Evolutionary conservation across 2,113 vertebrate species (phyloP), one percentile per base, ranked within the genome.

Genomic region (Arenaria interpres): DNA sequence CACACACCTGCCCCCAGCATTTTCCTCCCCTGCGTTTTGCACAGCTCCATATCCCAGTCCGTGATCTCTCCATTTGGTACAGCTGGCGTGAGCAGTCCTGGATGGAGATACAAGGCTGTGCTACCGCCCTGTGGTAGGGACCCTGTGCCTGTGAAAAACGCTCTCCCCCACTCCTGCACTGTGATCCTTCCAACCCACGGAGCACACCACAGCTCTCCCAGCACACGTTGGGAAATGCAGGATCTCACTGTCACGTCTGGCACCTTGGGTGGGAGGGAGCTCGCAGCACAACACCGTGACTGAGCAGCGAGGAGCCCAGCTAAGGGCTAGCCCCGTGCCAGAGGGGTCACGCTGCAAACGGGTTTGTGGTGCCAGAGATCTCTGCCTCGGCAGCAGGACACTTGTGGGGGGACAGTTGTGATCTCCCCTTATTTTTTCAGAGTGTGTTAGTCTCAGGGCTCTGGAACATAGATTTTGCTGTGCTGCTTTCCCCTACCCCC

Each of bases 141-240:
- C 46, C n/a, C 46, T 9, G 21, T 35, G 30, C 68, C 53, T 50
- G 25, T 37, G 48, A 45, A 35, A 75, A n/a, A 17, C 51, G 13
- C 12, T n/a, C 28, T 64, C 48, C 63, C 63, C 19, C 3, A 1
- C 35, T 69, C 46, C 62, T 13, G 35, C 17, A 3, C 53, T 13
- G 25, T 5, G 17, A 35, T 35, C 51, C n/a, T 35, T 33, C 51
- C 17, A 12, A 14, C 5, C 66, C 59, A 24, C 1, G 1, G n/a
- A 66, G 73, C 66, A 32, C 30, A 41, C 18, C 30, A 5, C 59
- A 79, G 80, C 22, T 62, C n/a, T 78, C 30, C 15, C 39, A 33
- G 56, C 35, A 15, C 16, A 1, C 5, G 6, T 12, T 2, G 1
- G 63, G 45, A 66, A 28, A 41, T 1, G 12, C 16, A 32, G 45